These are phyloP conservation scores for Charaxes varanes DNA, from an alignment of 1,140 invertebrate species.

Conservation along the genomic window DNA sequence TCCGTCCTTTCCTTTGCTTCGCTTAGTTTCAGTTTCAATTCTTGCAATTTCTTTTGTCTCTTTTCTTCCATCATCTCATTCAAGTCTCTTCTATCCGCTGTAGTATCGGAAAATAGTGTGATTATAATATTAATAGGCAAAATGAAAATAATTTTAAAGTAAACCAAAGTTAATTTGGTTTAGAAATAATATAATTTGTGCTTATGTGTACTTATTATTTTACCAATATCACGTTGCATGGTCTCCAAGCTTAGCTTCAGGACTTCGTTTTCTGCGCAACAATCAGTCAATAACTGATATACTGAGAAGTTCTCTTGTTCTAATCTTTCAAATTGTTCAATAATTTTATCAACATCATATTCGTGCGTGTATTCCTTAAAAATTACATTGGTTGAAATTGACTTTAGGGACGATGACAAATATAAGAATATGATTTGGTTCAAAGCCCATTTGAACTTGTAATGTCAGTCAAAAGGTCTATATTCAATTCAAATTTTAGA, in stretches of 20 bases:
- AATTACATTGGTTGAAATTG: too few species aligned
- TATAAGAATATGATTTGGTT: too few species aligned
- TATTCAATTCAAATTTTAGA: too few species aligned
- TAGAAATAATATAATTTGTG: conserved; percentile 1
- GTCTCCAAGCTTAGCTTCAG: conserved; percentile 24
- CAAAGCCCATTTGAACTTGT: too few species aligned
- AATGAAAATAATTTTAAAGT: too few species aligned
- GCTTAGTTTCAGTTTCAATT: conserved; percentile 28
- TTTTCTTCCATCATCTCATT: conserved; percentile 38
- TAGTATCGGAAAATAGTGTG: background rate
- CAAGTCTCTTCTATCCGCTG: conserved; percentile 49
- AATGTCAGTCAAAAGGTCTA: too few species aligned
- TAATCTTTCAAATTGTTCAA: conserved; percentile 32
- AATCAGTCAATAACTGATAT: conserved; percentile 41
- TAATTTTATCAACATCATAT: conserved; percentile 31
- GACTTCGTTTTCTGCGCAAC: conserved; percentile 47
- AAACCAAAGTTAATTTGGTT: too few species aligned
- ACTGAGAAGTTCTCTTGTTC: conserved; percentile 48
- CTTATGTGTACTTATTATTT: conserved; percentile 2
- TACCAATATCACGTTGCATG: conserved; percentile 32
- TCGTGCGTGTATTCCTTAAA: conserved; percentile 44
- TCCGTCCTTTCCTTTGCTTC: conserved; percentile 26
- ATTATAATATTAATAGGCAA: too few species aligned
- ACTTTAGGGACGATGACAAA: too few species aligned
- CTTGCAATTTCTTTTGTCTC: conserved; percentile 24